Evolutionary conservation across 2,888 invertebrate species (phyloP), one percentile per base, ranked within the genome.

Genomic region (Liodrosophila aerea): DNA sequence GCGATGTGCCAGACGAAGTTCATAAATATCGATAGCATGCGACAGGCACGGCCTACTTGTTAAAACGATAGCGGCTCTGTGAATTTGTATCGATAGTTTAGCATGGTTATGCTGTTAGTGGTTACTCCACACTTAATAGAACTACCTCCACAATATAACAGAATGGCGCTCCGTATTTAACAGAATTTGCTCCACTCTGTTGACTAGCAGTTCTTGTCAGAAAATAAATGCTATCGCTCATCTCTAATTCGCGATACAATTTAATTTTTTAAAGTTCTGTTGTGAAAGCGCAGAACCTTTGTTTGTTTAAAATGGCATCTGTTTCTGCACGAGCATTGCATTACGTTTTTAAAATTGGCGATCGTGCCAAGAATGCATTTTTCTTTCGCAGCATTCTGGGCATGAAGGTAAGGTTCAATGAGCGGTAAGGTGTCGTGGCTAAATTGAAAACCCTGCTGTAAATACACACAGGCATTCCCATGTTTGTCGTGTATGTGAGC

Each of bases 311-410:
- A 29, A 87, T 86, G 86, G 37, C 77, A 4, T 31, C 73, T 18
- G 90, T 93, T 61, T 90, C 89, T 47, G 96, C 95, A 54, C 93
- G 98, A 84, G 96, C 97, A 11, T 92, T 99, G 62, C 99, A 99
- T 92, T 99, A 95, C 91, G 99, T 99, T 1, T 97, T 98, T 87
- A 98, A 98, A 93, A 94, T 99, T 73, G 96, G 96, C 0, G 95
- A 99, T 87, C 93, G 99, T 62, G 93, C 93, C 18, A 92, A 93
- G 67, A 97, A 97, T 12, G 93, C 95, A 0, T 93, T 94, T 87
- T 99, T 99, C 91, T 98, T 96, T 90, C 92, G 95, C 54, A 94
- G 96, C 86, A 93, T 98, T 72, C 92, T 99, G 31, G 98, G 98
- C 66, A 99, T 99, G 99, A 95, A 97, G 93, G 97, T 97, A 91